Evolutionary conservation across 2,113 vertebrate genomes (phyloP).

Genomic region (Leptodactylus fuscus): DNA sequence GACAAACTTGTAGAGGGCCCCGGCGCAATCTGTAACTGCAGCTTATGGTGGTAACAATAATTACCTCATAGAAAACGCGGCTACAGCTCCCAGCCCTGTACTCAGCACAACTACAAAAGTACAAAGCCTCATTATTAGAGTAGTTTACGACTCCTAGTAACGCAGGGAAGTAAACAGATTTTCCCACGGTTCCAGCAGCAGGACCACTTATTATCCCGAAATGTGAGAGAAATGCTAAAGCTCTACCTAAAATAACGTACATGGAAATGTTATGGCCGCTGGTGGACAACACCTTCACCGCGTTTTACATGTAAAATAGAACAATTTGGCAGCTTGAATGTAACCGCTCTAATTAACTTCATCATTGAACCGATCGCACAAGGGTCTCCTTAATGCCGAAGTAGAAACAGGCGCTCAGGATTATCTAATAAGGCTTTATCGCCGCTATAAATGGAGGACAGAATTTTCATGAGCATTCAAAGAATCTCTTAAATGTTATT

Average conservation of each 20-base stretch:
- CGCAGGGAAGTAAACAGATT: conserved; percentile 2
- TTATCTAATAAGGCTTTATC: conserved; percentile 7
- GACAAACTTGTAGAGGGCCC: background rate
- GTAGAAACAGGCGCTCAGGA: background rate
- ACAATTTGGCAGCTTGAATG: conserved; percentile 22
- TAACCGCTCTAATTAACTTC: conserved; percentile 26
- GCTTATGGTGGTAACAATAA: conserved; percentile 47
- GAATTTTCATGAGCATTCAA: background rate
- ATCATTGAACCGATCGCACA: background rate
- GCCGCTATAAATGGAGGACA: background rate
- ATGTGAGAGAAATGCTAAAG: conserved; percentile 41
- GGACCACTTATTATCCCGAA: conserved; percentile 47
- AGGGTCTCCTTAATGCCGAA: conserved; percentile 3
- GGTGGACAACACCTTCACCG: conserved; percentile 25
- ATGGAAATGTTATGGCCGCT: background rate
- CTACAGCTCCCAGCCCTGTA: conserved; percentile 31
- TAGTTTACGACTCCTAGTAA: conserved; percentile 35
- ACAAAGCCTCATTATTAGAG: conserved; percentile 53
- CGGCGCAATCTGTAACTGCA: conserved; percentile 1
- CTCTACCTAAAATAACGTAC: conserved; percentile 15
- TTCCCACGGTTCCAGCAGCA: conserved; percentile 52
- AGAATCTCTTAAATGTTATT: background rate
- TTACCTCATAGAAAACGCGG: conserved; percentile 37
- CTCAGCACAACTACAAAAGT: conserved; percentile 21
- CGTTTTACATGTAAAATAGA: background rate